Evolutionary conservation across 2,113 vertebrate genomes (phyloP), one percentile per base, ranked within the genome.

Genomic region (Connochaetes taurinus): DNA sequence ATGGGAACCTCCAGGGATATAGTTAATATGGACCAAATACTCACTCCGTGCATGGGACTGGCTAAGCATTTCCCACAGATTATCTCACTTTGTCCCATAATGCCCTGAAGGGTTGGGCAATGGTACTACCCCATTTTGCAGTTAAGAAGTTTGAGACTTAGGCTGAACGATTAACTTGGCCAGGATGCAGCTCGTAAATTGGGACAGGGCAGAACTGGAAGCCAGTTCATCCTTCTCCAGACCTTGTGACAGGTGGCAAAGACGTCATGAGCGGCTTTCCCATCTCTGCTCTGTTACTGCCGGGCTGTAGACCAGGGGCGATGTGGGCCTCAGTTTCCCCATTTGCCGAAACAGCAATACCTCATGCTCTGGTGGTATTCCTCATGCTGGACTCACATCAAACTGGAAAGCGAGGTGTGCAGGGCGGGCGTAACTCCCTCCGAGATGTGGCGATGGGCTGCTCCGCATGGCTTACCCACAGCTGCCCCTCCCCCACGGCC

Each of bases 401-500:
- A 8, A 29, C 67, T 14, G 4, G 10, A 50, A 82, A 90, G 47
- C 7, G 40, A n/a, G 81, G 64, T n/a, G 80, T n/a, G 43, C 50
- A 2, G 1, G 64, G 50, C 1, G 1, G n/a, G n/a, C 40, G 40
- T 40, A 2, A 2, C 50, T 29, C 81, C 71, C 31, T 71, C 19
- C 0, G 16, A 31, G 45, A 55, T 13, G 3, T 21, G 10, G 52
- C 15, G 2, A 5, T 9, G 76, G 55, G 58, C 36, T 16, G 27
- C 87, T 62, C 55, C 4, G 5, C 3, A 12, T 8, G 19, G 76
- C 89, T 17, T 50, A 91, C 50, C 58, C 1, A 47, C 31, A 2
- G 85, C 60, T 1, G 53, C 94, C 87, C 82, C 57, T 97, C 98
- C 97, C 98, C 97, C 95, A 64, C 33, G 33, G 71, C 88, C 2